These are phyloP conservation scores for Microcebus jonahi DNA, from an alignment of 2,113 vertebrate species.

Conservation along the genomic window DNA sequence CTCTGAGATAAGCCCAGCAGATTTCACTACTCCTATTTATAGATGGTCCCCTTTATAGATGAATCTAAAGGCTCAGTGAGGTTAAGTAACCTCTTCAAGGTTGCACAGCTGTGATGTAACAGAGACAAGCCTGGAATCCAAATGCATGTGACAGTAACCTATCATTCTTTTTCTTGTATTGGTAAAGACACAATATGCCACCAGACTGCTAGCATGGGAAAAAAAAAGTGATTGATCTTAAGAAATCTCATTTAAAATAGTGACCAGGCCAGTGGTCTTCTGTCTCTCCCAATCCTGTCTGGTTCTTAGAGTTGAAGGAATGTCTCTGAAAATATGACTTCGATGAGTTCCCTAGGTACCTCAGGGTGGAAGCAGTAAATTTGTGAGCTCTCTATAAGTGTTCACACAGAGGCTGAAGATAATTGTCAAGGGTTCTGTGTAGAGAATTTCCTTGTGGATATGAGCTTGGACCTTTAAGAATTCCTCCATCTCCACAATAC, in stretches of 20 bases:
- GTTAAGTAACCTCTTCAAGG: neutral
- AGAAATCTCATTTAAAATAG: constrained; percentile 52
- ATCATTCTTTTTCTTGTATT: neutral
- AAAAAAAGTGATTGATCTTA: neutral
- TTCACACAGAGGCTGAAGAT: constrained; percentile 7
- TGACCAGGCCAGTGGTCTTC: neutral
- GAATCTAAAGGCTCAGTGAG: neutral
- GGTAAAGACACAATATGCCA: neutral
- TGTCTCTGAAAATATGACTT: neutral
- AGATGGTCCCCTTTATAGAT: neutral
- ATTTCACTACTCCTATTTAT: neutral
- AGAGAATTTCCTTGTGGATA: constrained; percentile 6
- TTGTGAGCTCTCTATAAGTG: neutral
- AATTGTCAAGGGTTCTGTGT: neutral
- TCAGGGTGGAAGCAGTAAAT: neutral
- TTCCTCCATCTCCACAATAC: neutral
- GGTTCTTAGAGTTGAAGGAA: neutral
- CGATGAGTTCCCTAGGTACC: neutral
- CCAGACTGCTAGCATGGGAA: neutral
- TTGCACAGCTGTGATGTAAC: neutral
- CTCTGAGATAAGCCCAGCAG: neutral
- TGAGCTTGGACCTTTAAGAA: constrained; percentile 19
- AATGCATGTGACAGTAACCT: neutral
- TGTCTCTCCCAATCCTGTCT: neutral
- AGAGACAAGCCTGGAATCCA: neutral